A percentile compares a stretch with the other conserved stretches of the same genome.
These are phyloP conservation scores for Protaetia brevitarsis DNA, from an alignment of 1,140 invertebrate genomes.

Conservation along the genomic window DNA sequence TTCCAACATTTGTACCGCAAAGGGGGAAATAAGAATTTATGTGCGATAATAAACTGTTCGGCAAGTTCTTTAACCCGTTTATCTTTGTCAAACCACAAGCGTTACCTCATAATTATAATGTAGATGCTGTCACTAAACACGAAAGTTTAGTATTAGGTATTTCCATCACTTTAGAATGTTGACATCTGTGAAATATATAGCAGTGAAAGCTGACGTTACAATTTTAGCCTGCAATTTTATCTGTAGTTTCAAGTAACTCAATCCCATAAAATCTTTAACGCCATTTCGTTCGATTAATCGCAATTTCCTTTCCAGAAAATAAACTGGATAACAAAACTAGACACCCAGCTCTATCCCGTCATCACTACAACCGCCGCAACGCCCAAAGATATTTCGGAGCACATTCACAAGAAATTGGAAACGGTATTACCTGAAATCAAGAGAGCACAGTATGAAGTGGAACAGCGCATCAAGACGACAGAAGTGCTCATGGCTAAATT, in stretches of 20 bases:
- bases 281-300: too few relatives aligned
- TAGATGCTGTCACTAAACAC: background rate
- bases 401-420: constrained; percentile 60
- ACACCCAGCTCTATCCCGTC: constrained; percentile 73
- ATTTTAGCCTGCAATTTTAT: too few relatives aligned
- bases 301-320: constrained; percentile 60
- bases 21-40: background rate
- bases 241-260: too few relatives aligned
- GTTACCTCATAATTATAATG: background rate
- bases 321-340: constrained; percentile 70
- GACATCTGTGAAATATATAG: too few relatives aligned
- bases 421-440: constrained; percentile 61
- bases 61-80: background rate
- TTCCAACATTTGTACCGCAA: background rate
- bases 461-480: constrained; percentile 65
- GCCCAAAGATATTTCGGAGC: constrained; percentile 55
- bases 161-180: background rate
- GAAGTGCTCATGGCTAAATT: constrained; percentile 50
- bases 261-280: too few relatives aligned
- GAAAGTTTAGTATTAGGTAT: background rate
- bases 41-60: constrained; percentile 2
- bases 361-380: constrained; percentile 63
- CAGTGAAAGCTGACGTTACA: too few relatives aligned
- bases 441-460: constrained; percentile 67
- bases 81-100: background rate